These are phyloP conservation scores for Meloidogyne floridensis DNA, from an alignment of 1,140 invertebrate species.

Conservation along the genomic window DNA sequence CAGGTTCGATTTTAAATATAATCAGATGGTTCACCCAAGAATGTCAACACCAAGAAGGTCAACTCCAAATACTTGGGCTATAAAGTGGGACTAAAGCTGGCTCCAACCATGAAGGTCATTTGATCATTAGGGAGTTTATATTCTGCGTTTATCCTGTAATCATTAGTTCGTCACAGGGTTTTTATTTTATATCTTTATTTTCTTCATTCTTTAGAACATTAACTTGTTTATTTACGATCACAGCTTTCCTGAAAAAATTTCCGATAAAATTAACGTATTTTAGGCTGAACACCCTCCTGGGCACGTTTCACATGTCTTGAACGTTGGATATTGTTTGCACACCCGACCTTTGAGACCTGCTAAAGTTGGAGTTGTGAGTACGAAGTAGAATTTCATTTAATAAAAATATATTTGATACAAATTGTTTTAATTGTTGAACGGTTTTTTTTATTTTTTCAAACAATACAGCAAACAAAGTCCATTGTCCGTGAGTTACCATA, in stretches of 20 bases:
- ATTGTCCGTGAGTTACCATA: background rate
- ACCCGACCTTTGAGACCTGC: slow-evolving; percentile 90
- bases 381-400: slow-evolving; percentile 12
- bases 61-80: no score
- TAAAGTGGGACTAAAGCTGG: no score
- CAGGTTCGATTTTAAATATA: slow-evolving; percentile 23
- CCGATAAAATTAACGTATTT: slow-evolving; percentile 14
- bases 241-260: slow-evolving; percentile 74
- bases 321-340: slow-evolving; percentile 91
- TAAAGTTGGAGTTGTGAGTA: slow-evolving; percentile 83
- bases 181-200: background rate
- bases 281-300: slow-evolving; percentile 72
- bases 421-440: slow-evolving; percentile 26
- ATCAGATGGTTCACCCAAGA: background rate
- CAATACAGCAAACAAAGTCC: slow-evolving; percentile 17
- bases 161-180: no score
- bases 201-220: background rate
- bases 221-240: slow-evolving; percentile 30
- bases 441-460: slow-evolving; percentile 12
- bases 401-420: background rate
- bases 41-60: background rate
- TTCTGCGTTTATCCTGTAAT: no score
- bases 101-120: no score
- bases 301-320: slow-evolving; percentile 86
- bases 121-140: no score